Evolutionary conservation across 2,888 invertebrate species (phyloP), one percentile per base, ranked within the genome.

Genomic region (Siphlonurus alternatus): DNA sequence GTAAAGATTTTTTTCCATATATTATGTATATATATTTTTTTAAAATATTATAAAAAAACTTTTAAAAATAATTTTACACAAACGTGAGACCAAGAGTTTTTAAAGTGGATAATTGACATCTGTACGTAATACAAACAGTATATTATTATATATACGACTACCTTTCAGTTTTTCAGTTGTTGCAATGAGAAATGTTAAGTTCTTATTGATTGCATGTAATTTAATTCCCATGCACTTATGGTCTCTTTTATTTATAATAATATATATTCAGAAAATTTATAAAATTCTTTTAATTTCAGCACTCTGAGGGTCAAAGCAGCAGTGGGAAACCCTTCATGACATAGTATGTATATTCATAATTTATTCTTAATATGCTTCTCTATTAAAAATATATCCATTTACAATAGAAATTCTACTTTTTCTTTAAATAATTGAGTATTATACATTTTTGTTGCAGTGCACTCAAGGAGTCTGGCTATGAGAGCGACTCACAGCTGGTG

Each of bases 381-480:
- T n/a, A n/a, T n/a, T n/a, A n/a, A n/a, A n/a, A n/a, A n/a, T n/a
- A n/a, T n/a, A n/a, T n/a, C n/a, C n/a, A 38, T 38, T 38, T 38
- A 10, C 5, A 38, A 38, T 15, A 38, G 38, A 10, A 38, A 38
- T 38, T 15, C 38, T 38, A 38, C 15, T 38, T 15, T 15, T 10
- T 38, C 38, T 38, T 38, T 15, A 15, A 10, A 38, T n/a, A n/a
- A n/a, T n/a, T n/a, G n/a, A 38, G 5, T 38, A 38, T 38, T 38
- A 38, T 38, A 10, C 5, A 10, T 38, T 38, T 38, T 38, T 38
- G 5, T 56, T 56, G 59, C 72, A 89, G 92, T 76, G 90, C 90
- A 61, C 78, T 91, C 63, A 93, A 92, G 76, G 92, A 93, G 74
- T 88, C 90, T 19, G 93, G 93, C 19, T 93, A 93, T 76, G 92